phyloP scores from a whole-genome alignment of 2,888 invertebrate species.

The Operophtera brumata region DNA sequence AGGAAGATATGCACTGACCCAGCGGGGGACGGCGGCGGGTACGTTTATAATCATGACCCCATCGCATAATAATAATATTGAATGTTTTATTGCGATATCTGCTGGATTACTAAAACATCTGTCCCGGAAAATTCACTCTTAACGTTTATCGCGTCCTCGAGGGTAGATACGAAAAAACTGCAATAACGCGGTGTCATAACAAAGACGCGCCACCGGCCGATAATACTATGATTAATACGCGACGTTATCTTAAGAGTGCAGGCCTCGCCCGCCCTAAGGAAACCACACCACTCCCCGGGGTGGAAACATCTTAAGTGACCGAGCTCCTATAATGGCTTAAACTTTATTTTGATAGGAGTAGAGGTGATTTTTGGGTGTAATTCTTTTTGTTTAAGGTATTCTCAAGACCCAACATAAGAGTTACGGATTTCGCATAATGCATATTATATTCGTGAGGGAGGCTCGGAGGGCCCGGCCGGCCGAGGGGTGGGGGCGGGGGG shows the following conservation, averaged over 20 bases:
- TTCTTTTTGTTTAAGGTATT: slow-evolving; percentile 60
- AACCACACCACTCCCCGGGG: slow-evolving; percentile 37
- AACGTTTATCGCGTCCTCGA: slow-evolving; percentile 67
- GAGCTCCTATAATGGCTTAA: slow-evolving; percentile 3
- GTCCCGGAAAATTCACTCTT: slow-evolving; percentile 79
- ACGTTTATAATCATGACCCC: slow-evolving; percentile 31
- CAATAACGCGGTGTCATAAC: slow-evolving; percentile 80
- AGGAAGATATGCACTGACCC: slow-evolving; percentile 21
- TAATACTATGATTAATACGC: slow-evolving; percentile 81
- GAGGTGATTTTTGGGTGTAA: slow-evolving; percentile 30
- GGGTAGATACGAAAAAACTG: slow-evolving; percentile 78
- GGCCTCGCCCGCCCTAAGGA: slow-evolving; percentile 62
- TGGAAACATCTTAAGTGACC: slow-evolving; percentile 34
- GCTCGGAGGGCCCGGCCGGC: slow-evolving; percentile 42
- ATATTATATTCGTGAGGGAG: slow-evolving; percentile 73
- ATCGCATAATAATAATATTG: slow-evolving; percentile 58
- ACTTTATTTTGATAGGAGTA: slow-evolving; percentile 27
- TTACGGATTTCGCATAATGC: slow-evolving; percentile 81
- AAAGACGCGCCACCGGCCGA: slow-evolving; percentile 75
- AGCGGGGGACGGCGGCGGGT: slow-evolving; percentile 23
- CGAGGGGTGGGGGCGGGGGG: slow-evolving; percentile 34
- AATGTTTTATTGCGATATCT: slow-evolving; percentile 66
- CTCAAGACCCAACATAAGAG: slow-evolving; percentile 71
- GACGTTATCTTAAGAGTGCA: slow-evolving; percentile 78
- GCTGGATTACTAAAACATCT: slow-evolving; percentile 76